phyloP scores from a whole-genome alignment of 2,888 invertebrate species.

The Drosophila merina region DNA sequence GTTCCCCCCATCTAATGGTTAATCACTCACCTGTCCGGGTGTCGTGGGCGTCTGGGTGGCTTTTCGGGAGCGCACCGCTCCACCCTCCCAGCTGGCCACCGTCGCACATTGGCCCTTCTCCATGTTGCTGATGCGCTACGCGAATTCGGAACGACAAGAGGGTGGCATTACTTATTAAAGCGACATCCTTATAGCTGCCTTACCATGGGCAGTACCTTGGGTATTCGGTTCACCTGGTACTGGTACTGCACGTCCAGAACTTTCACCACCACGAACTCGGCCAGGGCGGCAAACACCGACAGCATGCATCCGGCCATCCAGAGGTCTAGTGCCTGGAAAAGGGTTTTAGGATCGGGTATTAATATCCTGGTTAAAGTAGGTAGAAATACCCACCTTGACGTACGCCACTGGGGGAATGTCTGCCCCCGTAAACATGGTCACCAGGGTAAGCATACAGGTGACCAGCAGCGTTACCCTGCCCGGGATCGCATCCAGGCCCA shows the following conservation, averaged over 20 bases:
- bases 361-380: constrained; percentile 10
- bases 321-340: constrained; percentile 89
- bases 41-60: constrained; percentile 84
- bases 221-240: constrained; percentile 85
- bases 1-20: constrained; percentile 43
- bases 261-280: constrained; percentile 93
- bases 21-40: constrained; percentile 82
- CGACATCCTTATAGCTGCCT: constrained; percentile 52
- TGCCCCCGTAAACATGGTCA: constrained; percentile 94
- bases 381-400: constrained; percentile 87
- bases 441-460: constrained; percentile 92
- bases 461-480: constrained; percentile 92
- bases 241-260: constrained; percentile 91
- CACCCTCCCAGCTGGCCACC: constrained; percentile 88
- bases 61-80: constrained; percentile 87
- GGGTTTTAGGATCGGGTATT: background rate
- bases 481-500: constrained; percentile 92
- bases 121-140: constrained; percentile 86
- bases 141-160: constrained; percentile 42
- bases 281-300: constrained; percentile 92
- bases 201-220: constrained; percentile 84
- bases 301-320: constrained; percentile 97
- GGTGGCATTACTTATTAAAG: constrained; percentile 54
- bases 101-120: constrained; percentile 88
- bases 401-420: constrained; percentile 94